Conservation (phyloP, 2,797 vertebrate genomes). For the Bovichtus diacanthus region DNA sequence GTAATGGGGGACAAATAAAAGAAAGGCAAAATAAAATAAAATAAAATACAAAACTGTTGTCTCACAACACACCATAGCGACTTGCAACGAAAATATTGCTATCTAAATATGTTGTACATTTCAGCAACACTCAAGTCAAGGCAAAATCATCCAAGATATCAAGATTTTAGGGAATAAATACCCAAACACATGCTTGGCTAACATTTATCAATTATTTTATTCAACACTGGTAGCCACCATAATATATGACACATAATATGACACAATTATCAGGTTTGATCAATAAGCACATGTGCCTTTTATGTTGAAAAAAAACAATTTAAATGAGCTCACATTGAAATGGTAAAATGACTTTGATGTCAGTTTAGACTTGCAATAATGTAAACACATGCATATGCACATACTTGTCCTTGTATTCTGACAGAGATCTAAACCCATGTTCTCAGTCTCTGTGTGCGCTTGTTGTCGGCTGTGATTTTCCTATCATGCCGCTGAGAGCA, state of each 20-base stretch:
- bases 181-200: not conserved
- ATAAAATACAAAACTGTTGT: too few species aligned
- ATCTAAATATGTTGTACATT: too few species aligned
- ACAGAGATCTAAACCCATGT: not conserved
- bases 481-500: constrained; percentile 58
- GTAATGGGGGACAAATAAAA: too few species aligned
- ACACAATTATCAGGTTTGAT: not conserved
- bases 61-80: too few species aligned
- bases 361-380: not conserved
- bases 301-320: not conserved
- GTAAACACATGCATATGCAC: not conserved
- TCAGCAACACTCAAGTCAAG: too few species aligned
- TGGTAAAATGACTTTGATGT: not conserved
- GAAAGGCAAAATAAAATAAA: too few species aligned
- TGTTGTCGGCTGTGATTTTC: constrained; percentile 41
- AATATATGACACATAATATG: not conserved
- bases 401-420: not conserved
- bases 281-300: not conserved
- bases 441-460: constrained; percentile 44
- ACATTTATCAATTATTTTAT: constrained; percentile 6
- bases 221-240: not conserved
- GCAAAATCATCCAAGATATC: too few species aligned
- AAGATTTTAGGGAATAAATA: not conserved
- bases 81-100: too few species aligned
- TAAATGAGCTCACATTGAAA: not conserved